A percentile compares a stretch with the other conserved stretches of the same genome.
Evolutionary conservation across 2,888 invertebrate species (phyloP).

Genomic region (Microplitis deprimator): DNA sequence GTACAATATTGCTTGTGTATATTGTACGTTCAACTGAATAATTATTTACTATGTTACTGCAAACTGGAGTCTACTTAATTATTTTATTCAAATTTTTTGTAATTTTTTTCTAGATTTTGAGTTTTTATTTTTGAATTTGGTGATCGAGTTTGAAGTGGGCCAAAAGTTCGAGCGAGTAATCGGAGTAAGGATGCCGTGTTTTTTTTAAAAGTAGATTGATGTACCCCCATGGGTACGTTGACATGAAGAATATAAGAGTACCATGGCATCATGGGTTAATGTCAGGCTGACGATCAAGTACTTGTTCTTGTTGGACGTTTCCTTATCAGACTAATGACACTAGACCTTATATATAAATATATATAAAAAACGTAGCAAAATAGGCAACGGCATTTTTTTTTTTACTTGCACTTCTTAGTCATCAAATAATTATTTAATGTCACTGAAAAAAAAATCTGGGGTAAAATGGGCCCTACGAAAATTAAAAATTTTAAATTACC

Average conservation of each 20-base stretch:
- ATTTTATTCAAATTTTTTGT: too few relatives aligned
- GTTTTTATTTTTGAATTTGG: background rate
- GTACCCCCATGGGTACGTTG: background rate
- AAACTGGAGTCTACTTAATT: too few relatives aligned
- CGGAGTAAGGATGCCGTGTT: background rate
- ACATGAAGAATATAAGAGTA: background rate
- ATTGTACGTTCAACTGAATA: too few relatives aligned
- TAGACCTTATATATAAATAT: background rate
- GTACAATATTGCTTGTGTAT: slow-evolving; percentile 46
- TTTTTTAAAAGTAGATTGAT: background rate
- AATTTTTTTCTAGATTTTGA: background rate
- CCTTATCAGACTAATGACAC: slow-evolving; percentile 15
- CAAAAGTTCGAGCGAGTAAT: slow-evolving; percentile 33
- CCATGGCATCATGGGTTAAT: background rate
- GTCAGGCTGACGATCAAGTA: slow-evolving; percentile 8
- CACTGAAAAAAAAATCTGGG: too few relatives aligned
- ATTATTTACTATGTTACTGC: too few relatives aligned
- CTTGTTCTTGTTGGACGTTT: slow-evolving; percentile 6
- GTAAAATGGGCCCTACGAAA: too few relatives aligned
- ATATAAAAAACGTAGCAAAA: background rate
- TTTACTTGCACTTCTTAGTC: too few relatives aligned
- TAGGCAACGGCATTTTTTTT: background rate
- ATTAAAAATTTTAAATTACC: too few relatives aligned
- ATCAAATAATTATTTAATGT: too few relatives aligned
- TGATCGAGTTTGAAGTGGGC: background rate